Evolutionary conservation across 2,113 vertebrate species (phyloP).

Genomic region (Alethe castanea): DNA sequence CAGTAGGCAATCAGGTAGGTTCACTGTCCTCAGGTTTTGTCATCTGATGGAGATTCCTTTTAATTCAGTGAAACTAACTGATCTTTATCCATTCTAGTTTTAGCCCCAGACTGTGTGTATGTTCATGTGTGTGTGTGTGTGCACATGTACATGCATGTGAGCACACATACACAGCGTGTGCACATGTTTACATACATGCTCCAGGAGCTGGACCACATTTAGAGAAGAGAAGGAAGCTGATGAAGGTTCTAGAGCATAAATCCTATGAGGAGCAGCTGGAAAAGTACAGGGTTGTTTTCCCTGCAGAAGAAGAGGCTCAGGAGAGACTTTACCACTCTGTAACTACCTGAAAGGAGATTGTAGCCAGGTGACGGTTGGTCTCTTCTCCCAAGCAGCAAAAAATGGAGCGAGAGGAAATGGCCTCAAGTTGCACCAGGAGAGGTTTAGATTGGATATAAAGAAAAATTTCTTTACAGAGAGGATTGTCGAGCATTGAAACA

Average conservation of each 20-base stretch:
- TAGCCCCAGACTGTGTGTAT: not conserved
- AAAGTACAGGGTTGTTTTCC: not conserved
- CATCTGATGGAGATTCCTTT: not conserved
- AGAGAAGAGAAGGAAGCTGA: not conserved
- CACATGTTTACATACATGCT: rapidly evolving
- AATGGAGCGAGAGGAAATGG: not conserved
- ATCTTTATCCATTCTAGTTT: not conserved
- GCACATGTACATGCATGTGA: rapidly evolving
- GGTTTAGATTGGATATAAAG: not conserved
- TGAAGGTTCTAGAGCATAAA: not conserved
- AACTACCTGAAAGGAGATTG: not conserved
- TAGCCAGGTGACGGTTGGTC: not conserved
- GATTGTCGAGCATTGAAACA: not conserved
- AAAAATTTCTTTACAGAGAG: not conserved
- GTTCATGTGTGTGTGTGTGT: not conserved
- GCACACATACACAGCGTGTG: rapidly evolving
- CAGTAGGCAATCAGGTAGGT: not conserved
- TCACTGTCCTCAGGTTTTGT: not conserved
- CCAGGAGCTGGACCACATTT: not conserved
- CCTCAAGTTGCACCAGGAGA: not conserved
- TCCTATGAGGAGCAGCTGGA: not conserved
- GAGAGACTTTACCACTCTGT: not conserved
- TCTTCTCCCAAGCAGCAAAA: not conserved
- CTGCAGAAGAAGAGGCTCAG: not conserved
- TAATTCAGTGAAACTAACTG: not conserved